A percentile compares a stretch with the other conserved stretches of the same genome.
Conservation (phyloP, 1,140 invertebrate genomes). For the Eriocheir sinensis region DNA sequence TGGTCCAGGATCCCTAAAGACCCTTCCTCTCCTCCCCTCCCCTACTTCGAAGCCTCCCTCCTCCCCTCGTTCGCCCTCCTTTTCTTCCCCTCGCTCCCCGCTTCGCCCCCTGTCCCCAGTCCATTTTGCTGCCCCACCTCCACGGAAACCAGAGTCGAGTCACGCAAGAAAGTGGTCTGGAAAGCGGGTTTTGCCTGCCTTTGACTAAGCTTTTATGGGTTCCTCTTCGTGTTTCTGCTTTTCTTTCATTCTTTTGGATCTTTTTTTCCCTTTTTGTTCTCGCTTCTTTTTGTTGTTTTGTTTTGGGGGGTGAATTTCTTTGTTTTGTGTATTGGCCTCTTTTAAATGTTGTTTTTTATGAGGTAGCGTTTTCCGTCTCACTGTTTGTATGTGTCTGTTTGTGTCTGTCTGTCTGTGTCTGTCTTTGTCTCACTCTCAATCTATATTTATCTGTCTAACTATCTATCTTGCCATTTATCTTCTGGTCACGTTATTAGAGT, state of each 20-base stretch:
- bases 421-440: background rate
- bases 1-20: background rate
- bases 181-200: background rate
- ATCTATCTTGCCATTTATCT: background rate
- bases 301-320: background rate
- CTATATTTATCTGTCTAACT: background rate
- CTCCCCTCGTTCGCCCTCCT: background rate
- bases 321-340: background rate
- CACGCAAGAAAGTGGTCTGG: background rate
- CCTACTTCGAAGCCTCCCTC: background rate
- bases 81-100: background rate
- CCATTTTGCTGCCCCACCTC: too few species aligned
- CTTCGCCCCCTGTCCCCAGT: background rate
- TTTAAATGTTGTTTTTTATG: background rate
- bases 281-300: background rate
- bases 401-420: background rate
- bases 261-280: background rate
- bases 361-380: background rate
- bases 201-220: background rate
- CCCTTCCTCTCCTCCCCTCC: background rate
- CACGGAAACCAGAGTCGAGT: background rate
- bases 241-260: background rate
- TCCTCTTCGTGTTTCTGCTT: background rate
- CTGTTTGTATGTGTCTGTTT: background rate
- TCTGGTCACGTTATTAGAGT: background rate